phyloP scores from a whole-genome alignment of 2,113 vertebrate species.

The Parus major region DNA sequence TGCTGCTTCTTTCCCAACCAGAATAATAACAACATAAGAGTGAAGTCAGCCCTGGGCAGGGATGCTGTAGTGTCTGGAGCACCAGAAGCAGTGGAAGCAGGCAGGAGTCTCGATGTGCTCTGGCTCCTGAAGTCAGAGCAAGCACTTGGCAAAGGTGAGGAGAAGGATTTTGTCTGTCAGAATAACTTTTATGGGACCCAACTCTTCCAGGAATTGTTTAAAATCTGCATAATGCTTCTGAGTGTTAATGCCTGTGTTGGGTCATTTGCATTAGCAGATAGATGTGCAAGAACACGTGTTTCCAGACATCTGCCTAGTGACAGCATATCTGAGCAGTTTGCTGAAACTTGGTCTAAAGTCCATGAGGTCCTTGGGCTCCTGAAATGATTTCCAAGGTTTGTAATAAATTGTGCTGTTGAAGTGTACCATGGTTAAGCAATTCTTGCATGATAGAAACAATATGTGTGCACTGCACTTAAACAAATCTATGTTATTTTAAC shows the following conservation, averaged over 20 bases:
- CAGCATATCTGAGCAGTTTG: slow-evolving; percentile 8
- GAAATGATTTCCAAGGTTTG: slow-evolving; percentile 65
- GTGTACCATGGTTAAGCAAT: slow-evolving; percentile 35
- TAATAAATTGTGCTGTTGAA: slow-evolving; percentile 57
- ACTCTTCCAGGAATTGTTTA: slow-evolving; percentile 58
- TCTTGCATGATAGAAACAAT: slow-evolving; percentile 56
- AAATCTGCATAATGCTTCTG: slow-evolving; percentile 41
- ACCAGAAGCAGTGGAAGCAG: background rate
- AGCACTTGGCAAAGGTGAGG: slow-evolving; percentile 14
- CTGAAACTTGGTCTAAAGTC: slow-evolving; percentile 25
- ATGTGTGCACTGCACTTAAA: slow-evolving; percentile 23
- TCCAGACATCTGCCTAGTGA: slow-evolving; percentile 37
- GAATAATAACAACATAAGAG: background rate
- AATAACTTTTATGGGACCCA: slow-evolving; percentile 37
- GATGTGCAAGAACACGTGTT: slow-evolving; percentile 17
- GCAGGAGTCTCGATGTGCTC: background rate
- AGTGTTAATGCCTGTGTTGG: slow-evolving; percentile 41
- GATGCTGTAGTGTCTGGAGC: slow-evolving; percentile 12
- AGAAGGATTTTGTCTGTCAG: slow-evolving; percentile 48
- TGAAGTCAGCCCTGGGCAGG: slow-evolving; percentile 22
- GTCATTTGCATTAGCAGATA: slow-evolving; percentile 24
- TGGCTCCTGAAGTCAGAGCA: slow-evolving; percentile 8
- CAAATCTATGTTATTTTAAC: slow-evolving; percentile 4
- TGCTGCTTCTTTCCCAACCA: slow-evolving; percentile 19
- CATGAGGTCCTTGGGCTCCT: slow-evolving; percentile 70